Evolutionary conservation across 2,113 vertebrate species (phyloP), one percentile per base, ranked within the genome.

Genomic region (Macroglossus sobrinus): DNA sequence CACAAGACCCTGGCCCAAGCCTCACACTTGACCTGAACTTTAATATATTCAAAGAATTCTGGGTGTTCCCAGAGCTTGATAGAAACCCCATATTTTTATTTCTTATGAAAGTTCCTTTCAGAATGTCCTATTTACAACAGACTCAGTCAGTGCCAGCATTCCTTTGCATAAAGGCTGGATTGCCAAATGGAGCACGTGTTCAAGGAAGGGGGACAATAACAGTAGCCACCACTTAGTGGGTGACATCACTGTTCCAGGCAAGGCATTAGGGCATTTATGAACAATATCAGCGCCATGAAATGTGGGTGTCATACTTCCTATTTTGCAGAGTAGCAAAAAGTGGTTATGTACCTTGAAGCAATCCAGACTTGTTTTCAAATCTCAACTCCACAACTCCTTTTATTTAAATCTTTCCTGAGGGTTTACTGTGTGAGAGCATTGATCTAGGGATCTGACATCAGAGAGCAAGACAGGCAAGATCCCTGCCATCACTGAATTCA

Each of bases 71-170:
- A 87, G 64, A 84, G 40, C n/a, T 84, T 95, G 64, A 94, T 24
- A 89, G 74, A 91, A 97, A 78, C 28, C 18, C 24, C 38, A 4
- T 59, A 55, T 89, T 94, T 92, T 92, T 16, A 43, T 80, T 86
- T 96, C 35, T 94, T 94, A 75, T 33, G 28, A 93, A 93, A 93
- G 93, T 93, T 86, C 18, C 50, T 95, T 91, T 91, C 11, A 40
- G 38, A 93, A 86, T 66, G 79, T 53, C 38, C 61, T 61, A 68
- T 24, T 72, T 59, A 84, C 95, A 57, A 38, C 2, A 1, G 19
- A 26, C 9, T 64, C 76, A 38, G 13, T 80, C 55, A 19, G 5
- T 26, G 12, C 35, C 71, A 19, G 24, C 33, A 19, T 72, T 93
- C n/a, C 10, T 69, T 61, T 74, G 40, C 33, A 30, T 38, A 61